A percentile compares a stretch with the other conserved stretches of the same genome.
Evolutionary conservation across 2,797 vertebrate genomes (phyloP).

Genomic region (Darevskia mixta): DNA sequence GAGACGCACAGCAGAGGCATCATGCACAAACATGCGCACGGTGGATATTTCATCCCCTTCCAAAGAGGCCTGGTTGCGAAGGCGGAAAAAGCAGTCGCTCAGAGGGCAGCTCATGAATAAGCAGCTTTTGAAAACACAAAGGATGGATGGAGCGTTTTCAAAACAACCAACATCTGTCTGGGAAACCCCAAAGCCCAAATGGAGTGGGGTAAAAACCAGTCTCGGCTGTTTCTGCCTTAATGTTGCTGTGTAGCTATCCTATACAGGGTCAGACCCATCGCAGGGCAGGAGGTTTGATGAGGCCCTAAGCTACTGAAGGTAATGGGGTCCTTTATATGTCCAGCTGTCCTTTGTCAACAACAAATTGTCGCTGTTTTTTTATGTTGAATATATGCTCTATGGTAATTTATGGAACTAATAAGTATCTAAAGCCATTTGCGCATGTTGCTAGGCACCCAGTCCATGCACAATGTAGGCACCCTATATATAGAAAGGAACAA

Average conservation of each 20-base stretch:
- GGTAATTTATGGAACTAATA: no score
- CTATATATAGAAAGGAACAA: no score
- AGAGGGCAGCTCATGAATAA: neutral
- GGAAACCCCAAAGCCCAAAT: neutral
- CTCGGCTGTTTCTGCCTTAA: neutral
- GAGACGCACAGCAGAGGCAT: constrained; percentile 1
- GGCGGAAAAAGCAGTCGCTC: neutral
- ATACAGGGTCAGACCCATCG: neutral
- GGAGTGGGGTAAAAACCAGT: neutral
- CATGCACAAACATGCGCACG: neutral
- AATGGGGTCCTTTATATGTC: no score
- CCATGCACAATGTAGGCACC: no score
- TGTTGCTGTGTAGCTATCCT: neutral
- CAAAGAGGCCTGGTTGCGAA: constrained; percentile 5
- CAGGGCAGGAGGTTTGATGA: neutral
- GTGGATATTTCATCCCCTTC: constrained; percentile 14
- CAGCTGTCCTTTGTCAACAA: no score
- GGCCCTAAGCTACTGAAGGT: no score
- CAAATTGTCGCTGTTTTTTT: no score
- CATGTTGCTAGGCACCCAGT: no score
- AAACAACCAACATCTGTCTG: neutral
- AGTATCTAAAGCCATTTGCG: no score
- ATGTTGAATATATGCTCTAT: no score
- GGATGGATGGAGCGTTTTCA: neutral
- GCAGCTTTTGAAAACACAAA: neutral